Conservation (phyloP, 2,888 invertebrate species). For the Tridacna crocea region DNA sequence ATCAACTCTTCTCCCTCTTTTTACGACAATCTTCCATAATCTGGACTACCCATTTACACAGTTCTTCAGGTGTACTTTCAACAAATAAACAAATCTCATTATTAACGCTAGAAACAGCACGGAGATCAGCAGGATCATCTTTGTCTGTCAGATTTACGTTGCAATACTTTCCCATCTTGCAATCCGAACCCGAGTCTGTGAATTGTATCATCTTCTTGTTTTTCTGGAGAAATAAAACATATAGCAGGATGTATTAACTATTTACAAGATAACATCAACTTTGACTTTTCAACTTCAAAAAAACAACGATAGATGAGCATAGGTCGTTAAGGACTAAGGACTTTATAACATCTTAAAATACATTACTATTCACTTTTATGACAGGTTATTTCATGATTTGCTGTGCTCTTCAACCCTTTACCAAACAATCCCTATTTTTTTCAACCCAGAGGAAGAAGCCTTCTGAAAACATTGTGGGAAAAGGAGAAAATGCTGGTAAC, state of each 20-base stretch:
- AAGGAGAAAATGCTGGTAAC: background rate
- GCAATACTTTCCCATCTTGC: slow-evolving; percentile 70
- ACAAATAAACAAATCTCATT: slow-evolving; percentile 81
- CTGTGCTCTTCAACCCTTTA: too few relatives aligned
- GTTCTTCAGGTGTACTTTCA: slow-evolving; percentile 59
- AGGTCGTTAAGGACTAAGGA: background rate
- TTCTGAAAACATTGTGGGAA: too few relatives aligned
- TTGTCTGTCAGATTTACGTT: slow-evolving; percentile 54
- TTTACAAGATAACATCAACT: too few relatives aligned
- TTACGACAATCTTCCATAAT: slow-evolving; percentile 52
- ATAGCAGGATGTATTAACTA: too few relatives aligned
- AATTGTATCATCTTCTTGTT: slow-evolving; percentile 66
- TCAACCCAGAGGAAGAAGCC: too few relatives aligned
- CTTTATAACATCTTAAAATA: too few relatives aligned
- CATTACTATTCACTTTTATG: too few relatives aligned
- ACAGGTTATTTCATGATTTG: too few relatives aligned
- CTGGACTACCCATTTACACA: slow-evolving; percentile 71
- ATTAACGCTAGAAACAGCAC: slow-evolving; percentile 76
- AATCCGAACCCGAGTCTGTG: slow-evolving; percentile 66
- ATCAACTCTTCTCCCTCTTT: slow-evolving; percentile 19
- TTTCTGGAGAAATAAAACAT: slow-evolving; percentile 52
- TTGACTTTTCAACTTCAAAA: too few relatives aligned
- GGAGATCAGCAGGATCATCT: slow-evolving; percentile 61
- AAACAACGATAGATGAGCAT: too few relatives aligned
- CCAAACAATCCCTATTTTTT: too few relatives aligned